These are phyloP conservation scores for Madoqua kirkii DNA, from an alignment of 2,113 vertebrate species.

Conservation along the genomic window DNA sequence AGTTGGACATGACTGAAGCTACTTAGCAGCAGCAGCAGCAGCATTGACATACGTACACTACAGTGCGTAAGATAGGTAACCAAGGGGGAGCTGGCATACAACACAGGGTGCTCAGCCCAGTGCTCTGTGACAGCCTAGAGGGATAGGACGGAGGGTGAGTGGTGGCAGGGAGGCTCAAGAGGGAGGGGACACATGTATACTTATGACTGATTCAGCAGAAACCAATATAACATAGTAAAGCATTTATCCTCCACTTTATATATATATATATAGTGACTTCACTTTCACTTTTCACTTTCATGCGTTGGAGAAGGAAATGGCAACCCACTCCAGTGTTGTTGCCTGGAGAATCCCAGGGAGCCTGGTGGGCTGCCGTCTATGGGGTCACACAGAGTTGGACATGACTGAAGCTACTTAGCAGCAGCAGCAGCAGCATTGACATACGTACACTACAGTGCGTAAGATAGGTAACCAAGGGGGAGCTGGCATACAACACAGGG, in stretches of 20 bases:
- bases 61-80: neutral
- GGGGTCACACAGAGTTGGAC: no score
- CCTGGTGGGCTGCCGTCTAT: no score
- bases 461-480: neutral
- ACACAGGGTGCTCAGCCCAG: neutral
- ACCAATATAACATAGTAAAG: neutral
- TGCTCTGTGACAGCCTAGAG: neutral
- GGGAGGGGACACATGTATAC: neutral
- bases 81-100: neutral
- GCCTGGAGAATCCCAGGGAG: no score
- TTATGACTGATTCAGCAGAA: neutral
- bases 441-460: fast-evolving
- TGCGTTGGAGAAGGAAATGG: no score
- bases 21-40: neutral
- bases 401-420: no score
- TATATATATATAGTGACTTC: neutral
- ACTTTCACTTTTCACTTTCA: no score
- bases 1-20: no score
- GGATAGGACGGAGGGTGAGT: neutral
- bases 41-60: neutral
- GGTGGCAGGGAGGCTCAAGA: neutral
- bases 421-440: neutral
- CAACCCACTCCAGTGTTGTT: no score
- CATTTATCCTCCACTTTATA: neutral
- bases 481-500: neutral